These are phyloP conservation scores for Diadromus collaris DNA, from an alignment of 2,888 invertebrate species.

Conservation along the genomic window DNA sequence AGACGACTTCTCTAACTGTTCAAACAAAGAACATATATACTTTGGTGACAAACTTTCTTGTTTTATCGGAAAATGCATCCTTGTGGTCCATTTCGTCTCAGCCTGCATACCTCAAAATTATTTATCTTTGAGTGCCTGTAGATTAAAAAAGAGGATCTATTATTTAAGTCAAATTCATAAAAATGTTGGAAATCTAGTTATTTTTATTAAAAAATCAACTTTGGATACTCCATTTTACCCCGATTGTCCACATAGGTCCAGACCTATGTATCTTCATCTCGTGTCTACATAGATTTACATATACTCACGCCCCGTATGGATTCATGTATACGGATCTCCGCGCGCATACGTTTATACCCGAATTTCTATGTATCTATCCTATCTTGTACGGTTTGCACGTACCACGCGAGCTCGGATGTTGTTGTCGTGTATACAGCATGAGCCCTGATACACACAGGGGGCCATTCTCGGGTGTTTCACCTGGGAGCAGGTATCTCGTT, in stretches of 20 bases:
- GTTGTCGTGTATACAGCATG: background rate
- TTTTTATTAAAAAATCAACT: background rate
- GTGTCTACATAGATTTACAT: constrained; percentile 33
- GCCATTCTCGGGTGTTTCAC: constrained; percentile 38
- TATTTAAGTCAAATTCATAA: background rate
- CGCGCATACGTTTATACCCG: background rate
- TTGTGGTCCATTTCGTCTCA: background rate
- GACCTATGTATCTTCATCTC: constrained; percentile 18
- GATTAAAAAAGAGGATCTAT: background rate
- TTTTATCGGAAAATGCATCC: background rate
- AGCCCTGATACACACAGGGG: constrained; percentile 13
- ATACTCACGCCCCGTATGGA: constrained; percentile 11
- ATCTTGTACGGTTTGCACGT: constrained; percentile 16
- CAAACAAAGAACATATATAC: background rate
- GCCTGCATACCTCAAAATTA: background rate
- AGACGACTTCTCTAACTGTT: background rate
- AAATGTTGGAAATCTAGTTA: background rate
- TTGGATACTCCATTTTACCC: background rate
- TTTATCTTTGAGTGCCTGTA: background rate
- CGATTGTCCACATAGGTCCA: background rate
- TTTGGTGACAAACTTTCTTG: background rate
- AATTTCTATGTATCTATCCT: constrained; percentile 19
- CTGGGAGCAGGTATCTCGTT: constrained; percentile 49
- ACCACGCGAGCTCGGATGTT: background rate
- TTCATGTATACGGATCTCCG: constrained; percentile 5